Base-by-base conservation (phyloP, 2,888 invertebrate species). In the Trichogramma dendrolimi region DNA sequence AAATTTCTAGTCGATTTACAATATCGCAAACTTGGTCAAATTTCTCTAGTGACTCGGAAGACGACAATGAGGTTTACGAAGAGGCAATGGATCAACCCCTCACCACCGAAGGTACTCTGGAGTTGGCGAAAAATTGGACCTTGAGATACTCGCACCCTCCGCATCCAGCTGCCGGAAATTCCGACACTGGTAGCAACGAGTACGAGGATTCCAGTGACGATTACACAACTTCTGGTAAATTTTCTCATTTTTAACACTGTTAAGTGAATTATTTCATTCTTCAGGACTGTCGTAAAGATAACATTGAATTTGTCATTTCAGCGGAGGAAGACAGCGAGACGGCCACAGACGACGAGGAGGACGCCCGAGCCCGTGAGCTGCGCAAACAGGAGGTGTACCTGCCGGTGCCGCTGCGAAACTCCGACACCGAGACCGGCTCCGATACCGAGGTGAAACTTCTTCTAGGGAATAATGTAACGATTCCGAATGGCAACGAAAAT, bases 321-420 rank as follows among this genome's bases (percentile, higher is more conserved):
- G 39, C 81, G 83, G 88, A 86, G 74, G 86, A 85, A 67, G 85
- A 85, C 66, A 84, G 84, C 65, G 87, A 87, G 61, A 88, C 88
- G n/a, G 87, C 87, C 47, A 88, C 88, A 0, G 89, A 89, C 77
- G 87, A 87, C 7, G 88, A 88, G 78, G 85, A 85, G 57, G 88
- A 88, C 68, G 84, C 86, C 40, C 83, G 85, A 62, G 88, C 87
- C 7, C 82, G 87, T 40, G 88, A 87, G 72, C 76, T 86, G 67
- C 82, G 88, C 44, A 85, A 86, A 68, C 85, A 86, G 75, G 88
- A 88, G 80, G 87, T 88, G 42, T 84, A 85, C 71, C 80, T 87
- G 58, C 83, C 85, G 73, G 85, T 87, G 57, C 84, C 86, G 53
- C 81, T 81, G n/a, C 80, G 82, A 50, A 83, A 83, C 69, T 81